Evolutionary conservation across 2,888 invertebrate genomes (phyloP), one percentile per base, ranked within the genome.

Genomic region (Tenthredo amoena): DNA sequence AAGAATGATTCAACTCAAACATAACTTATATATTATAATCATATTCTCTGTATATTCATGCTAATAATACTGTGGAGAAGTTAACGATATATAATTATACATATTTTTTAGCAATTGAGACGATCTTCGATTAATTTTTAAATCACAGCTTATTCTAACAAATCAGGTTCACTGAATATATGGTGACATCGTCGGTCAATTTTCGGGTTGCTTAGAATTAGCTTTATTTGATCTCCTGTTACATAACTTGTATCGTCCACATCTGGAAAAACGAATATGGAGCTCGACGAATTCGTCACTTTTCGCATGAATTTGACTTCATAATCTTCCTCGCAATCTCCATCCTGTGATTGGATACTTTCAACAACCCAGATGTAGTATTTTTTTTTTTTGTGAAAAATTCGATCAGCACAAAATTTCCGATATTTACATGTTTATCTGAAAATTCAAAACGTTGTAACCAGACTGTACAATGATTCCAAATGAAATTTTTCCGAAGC

Each of bases 211-310:
- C 21, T 74, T 10, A 40, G 47, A 74, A 74, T 74, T 21, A 72
- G 43, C 72, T 72, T 72, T 40, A n/a, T 74, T 74, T 74, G 74
- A 74, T 74, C n/a, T 21, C 26, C 40, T 40, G 43, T 74, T 74
- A 74, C 43, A 43, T 50, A 50, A 43, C 43, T 21, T 74, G 74
- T 74, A 21, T 74, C 74, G 43, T 74, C 74, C 26, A 43, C 74
- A 74, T 74, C 74, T 21, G 74, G 74, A 43, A 74, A 74, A 43
- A 74, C 43, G 74, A 74, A 74, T 74, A n/a, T 74, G 74, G 40
- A 40, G 21, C 43, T 43, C 9, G 43, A 74, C 7, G 43, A 74
- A 74, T 43, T 26, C 43, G 15, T 43, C 43, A 74, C 43, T 43
- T 74, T 74, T 43, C 74, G 74, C 74, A 74, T 74, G 12, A 74